phyloP scores from a whole-genome alignment of 2,888 invertebrate species.

The Tachina grossa region DNA sequence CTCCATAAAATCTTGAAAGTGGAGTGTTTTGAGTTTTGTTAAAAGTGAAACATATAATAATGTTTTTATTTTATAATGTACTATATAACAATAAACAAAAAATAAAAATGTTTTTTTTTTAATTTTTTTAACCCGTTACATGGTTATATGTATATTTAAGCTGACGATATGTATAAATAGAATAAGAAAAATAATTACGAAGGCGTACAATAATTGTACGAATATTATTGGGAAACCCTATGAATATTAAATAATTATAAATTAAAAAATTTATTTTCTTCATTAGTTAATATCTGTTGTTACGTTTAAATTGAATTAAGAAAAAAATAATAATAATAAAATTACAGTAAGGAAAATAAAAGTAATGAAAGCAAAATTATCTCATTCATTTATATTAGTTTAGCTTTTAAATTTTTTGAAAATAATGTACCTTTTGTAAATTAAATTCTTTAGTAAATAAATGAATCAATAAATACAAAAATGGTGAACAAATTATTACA shows the following conservation, averaged over 20 bases:
- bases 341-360: slow-evolving; percentile 5
- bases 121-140: no score
- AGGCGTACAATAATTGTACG: slow-evolving; percentile 5
- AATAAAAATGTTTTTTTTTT: no score
- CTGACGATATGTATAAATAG: no score
- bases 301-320: slow-evolving; percentile 43
- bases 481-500: slow-evolving; percentile 39
- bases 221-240: neutral
- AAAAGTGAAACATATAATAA: no score
- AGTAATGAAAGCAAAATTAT: slow-evolving; percentile 26
- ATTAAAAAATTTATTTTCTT: slow-evolving; percentile 28
- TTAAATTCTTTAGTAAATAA: slow-evolving; percentile 66
- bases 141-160: no score
- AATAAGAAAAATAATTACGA: no score
- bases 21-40: no score
- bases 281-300: slow-evolving; percentile 50
- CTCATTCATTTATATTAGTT: slow-evolving; percentile 53
- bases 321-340: slow-evolving; percentile 29
- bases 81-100: no score
- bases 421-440: slow-evolving; percentile 71
- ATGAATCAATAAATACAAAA: slow-evolving; percentile 28
- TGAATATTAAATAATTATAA: neutral
- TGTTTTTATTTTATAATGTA: no score
- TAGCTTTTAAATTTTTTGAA: slow-evolving; percentile 64
- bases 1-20: no score